Evolutionary conservation across 1,140 invertebrate species (phyloP), one percentile per base, ranked within the genome.

Genomic region (Panagrolaimus sp.): DNA sequence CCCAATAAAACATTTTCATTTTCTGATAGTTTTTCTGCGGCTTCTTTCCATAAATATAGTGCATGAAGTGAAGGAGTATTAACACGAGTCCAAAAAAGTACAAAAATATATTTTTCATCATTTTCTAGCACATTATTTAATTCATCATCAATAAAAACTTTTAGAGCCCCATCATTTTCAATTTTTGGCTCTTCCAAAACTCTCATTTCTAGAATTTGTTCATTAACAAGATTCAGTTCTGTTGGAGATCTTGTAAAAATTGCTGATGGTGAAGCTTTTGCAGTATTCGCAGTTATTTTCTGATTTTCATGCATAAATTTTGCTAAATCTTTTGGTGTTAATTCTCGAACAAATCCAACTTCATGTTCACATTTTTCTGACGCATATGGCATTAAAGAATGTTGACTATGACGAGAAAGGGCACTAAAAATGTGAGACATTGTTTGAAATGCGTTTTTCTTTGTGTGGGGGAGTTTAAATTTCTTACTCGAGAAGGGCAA

Each of bases 331-430:
- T 46, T 46, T 25, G 57, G 16, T 13, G 48, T 46, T 2, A 75
- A 27, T 65, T 77, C 74, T 23, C 75, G 75, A 9, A 75, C 62
- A 70, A 75, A 75, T 14, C 74, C 74, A 9, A 78, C 31, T 43
- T 51, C 69, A 13, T 67, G 61, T 61, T 65, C 43, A 14, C 66
- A 71, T 25, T 48, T 25, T 63, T 74, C 62, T 13, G 53, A 67
- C 7, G 71, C 74, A 70, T 65, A 75, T n/a, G 45, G 42, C 27
- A 71, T 73, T 14, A 75, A 66, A 38, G 70, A 46, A 47, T 69
- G 42, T 1, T 20, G n/a, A 38, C 66, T 70, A 63, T 75, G 74
- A 14, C 74, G 51, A 13, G 75, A 78, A 9, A 75, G 43, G 3
- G 74, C 74, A 69, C 75, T 78, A 23, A 71, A 77, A 72, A 64